Evolutionary conservation across 2,888 invertebrate genomes (phyloP), one percentile per base, ranked within the genome.

Genomic region (Ptychoptera albimana): DNA sequence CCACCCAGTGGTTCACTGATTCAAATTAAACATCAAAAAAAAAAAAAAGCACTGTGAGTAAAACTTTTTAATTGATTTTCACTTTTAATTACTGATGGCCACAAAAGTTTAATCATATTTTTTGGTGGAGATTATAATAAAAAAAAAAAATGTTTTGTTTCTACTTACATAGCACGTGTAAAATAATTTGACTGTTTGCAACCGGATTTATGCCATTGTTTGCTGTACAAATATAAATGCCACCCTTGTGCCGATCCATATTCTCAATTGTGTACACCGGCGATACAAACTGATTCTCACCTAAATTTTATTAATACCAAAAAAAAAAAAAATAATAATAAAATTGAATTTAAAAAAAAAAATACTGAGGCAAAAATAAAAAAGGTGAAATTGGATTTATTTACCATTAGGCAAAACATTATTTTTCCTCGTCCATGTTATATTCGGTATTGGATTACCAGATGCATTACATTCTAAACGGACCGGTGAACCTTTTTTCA

Each of bases 391-490:
- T 23, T 5, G 23, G 23, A 23, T 23, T 23, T 23, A 60, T 63
- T 60, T 60, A 65, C 65, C 65, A 54, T 60, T 63, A 58, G 65
- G 65, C 51, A 65, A 56, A 57, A 63, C 60, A 58, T 65, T 64
- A 55, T 64, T 64, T 55, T 64, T 65, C 54, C 64, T 61, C 71
- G 76, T 73, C 86, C 86, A 86, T 46, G 77, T 72, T 57, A 86
- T 77, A 59, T 77, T 75, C 43, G 86, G 85, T 48, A 79, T 78
- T 41, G 86, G 87, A 68, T 82, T 80, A 51, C 81, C 81, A 50
- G 78, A 75, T 53, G 80, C 79, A 54, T 77, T 79, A 61, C 85
- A 86, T 61, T 80, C 79, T 55, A 85, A 70, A 49, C 82, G 79
- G 51, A 83, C 79, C 48, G 79, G 75, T 44, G 80, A 79, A 46